phyloP scores from a whole-genome alignment of 53 echinoderm and acorn worm genomes.

The Antedon mediterranea region DNA sequence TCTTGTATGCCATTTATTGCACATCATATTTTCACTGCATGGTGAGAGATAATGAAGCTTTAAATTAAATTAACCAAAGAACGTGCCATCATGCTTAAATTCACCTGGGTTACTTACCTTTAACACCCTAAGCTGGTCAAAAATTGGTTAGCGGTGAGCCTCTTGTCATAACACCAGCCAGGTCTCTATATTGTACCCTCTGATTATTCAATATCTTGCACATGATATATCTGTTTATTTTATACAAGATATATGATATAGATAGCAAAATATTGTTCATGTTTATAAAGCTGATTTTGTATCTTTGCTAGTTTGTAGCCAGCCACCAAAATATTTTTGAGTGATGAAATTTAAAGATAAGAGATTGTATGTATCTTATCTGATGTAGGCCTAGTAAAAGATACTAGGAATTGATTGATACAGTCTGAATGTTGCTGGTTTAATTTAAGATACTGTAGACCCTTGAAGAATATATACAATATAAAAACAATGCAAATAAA shows the following conservation, averaged over 20 bases:
- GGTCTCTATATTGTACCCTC: background rate
- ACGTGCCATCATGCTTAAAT: background rate
- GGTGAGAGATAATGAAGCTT: background rate
- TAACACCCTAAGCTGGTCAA: background rate
- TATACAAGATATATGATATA: background rate
- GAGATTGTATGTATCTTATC: no score
- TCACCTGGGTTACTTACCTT: background rate
- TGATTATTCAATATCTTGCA: background rate
- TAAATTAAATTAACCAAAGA: background rate
- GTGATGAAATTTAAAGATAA: background rate
- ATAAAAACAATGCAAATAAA: no score
- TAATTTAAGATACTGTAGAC: no score
- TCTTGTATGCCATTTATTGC: background rate
- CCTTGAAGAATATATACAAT: no score
- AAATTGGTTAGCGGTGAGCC: no score
- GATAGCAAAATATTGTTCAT: background rate
- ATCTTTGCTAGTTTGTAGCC: background rate
- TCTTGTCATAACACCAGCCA: background rate
- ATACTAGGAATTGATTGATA: no score
- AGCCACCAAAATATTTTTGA: background rate
- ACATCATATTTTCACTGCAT: background rate
- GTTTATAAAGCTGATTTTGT: background rate
- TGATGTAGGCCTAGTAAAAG: no score
- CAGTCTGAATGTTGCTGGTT: no score
- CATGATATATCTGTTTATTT: background rate